Percentiles rank a stretch among this genome's conserved stretches.
Conservation (phyloP, 1,140 invertebrate species). For the Drosophila nannoptera region DNA sequence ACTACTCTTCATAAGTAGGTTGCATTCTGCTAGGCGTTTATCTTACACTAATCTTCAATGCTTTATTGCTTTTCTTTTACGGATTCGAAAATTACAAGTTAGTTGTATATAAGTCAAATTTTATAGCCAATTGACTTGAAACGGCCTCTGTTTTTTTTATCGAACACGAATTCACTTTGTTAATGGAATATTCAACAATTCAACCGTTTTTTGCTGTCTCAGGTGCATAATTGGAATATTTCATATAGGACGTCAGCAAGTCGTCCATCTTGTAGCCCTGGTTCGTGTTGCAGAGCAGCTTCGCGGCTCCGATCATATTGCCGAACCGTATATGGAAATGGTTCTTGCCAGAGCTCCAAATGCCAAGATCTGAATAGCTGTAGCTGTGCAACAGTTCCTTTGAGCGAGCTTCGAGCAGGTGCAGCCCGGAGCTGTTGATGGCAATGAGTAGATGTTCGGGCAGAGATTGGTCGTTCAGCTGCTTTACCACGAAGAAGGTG, state of each 20-base stretch:
- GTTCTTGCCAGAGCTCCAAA: conserved; percentile 96
- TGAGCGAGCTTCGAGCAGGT: conserved; percentile 90
- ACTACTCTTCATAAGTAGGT: conserved; percentile 1
- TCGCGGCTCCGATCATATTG: conserved; percentile 90
- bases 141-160: too few relatives aligned
- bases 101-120: conserved; percentile 34
- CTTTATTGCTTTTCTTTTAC: conserved; percentile 42
- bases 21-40: neutral
- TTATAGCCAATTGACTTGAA: too few relatives aligned
- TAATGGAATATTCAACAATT: conserved; percentile 24
- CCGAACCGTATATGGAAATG: conserved; percentile 97
- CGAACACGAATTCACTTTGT: too few relatives aligned
- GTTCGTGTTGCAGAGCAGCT: conserved; percentile 94
- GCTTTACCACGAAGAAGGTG: conserved; percentile 97
- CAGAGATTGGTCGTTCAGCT: conserved; percentile 89
- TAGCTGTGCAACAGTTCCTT: conserved; percentile 87
- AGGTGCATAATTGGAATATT: conserved; percentile 48
- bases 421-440: conserved; percentile 94
- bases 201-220: neutral
- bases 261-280: conserved; percentile 98
- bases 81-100: conserved; percentile 22
- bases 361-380: conserved; percentile 91
- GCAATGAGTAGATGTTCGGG: conserved; percentile 93
- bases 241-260: conserved; percentile 93
- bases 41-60: conserved; percentile 47